These are phyloP conservation scores for Sceliomorpha sp. DNA, from an alignment of 2,888 invertebrate species.

Conservation along the genomic window DNA sequence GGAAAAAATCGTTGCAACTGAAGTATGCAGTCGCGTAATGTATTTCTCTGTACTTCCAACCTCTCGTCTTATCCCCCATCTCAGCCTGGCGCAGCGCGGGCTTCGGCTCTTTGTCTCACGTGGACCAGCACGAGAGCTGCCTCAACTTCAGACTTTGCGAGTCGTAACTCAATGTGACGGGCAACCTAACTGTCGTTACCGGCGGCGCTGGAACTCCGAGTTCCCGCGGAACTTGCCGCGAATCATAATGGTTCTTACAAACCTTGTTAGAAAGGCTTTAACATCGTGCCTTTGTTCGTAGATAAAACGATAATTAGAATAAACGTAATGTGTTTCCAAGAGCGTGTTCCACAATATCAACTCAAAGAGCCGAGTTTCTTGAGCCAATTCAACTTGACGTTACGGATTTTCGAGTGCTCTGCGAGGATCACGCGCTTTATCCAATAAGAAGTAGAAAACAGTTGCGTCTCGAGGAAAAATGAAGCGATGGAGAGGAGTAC, in stretches of 20 bases:
- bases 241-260: constrained; percentile 39
- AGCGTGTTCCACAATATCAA: constrained; percentile 20
- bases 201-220: constrained; percentile 25
- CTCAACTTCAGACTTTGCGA: constrained; percentile 60
- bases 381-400: constrained; percentile 6
- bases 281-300: constrained; percentile 21
- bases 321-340: constrained; percentile 31
- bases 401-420: neutral
- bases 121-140: constrained; percentile 26
- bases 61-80: constrained; percentile 12
- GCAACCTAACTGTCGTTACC: constrained; percentile 54
- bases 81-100: neutral
- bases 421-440: constrained; percentile 1
- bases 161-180: constrained; percentile 64
- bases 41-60: constrained; percentile 27
- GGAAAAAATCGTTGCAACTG: neutral
- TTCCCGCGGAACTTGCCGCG: constrained; percentile 38
- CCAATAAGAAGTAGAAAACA: too few relatives aligned
- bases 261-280: constrained; percentile 33
- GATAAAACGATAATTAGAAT: constrained; percentile 43
- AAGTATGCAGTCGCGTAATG: constrained; percentile 13
- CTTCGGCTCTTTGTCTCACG: constrained; percentile 13
- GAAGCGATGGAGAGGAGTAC: too few relatives aligned
- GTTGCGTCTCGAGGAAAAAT: too few relatives aligned
- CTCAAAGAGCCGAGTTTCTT: neutral